Conservation (phyloP, 2,888 invertebrate genomes). For the Zootermopsis nevadensis region DNA sequence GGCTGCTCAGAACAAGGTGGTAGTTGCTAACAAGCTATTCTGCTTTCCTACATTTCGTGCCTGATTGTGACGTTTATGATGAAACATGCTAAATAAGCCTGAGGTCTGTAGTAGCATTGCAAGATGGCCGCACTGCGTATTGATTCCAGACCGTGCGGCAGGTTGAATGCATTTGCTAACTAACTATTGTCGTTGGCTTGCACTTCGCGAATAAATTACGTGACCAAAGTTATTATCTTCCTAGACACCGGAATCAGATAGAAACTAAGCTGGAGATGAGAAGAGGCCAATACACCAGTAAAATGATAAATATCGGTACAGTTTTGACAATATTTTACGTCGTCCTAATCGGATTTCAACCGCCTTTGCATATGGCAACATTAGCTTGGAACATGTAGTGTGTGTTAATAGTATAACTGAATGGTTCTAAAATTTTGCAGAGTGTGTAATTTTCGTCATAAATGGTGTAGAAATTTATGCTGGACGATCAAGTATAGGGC, state of each 20-base stretch:
- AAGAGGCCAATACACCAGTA: neutral
- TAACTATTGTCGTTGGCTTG: constrained; percentile 20
- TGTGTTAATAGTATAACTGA: too few species aligned
- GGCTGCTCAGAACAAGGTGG: too few species aligned
- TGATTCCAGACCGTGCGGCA: neutral
- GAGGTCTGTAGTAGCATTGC: neutral
- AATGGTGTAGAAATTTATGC: too few species aligned
- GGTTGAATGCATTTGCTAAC: constrained; percentile 15
- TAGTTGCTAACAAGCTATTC: too few species aligned
- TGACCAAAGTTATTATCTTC: constrained; percentile 16
- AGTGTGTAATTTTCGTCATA: too few species aligned
- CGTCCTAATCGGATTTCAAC: neutral
- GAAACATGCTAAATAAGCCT: constrained; percentile 4
- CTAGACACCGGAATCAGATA: constrained; percentile 5
- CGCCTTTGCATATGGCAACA: neutral
- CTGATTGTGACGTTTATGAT: neutral
- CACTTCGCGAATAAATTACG: constrained; percentile 1
- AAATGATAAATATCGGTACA: neutral
- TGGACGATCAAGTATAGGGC: too few species aligned
- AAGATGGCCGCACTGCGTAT: constrained; percentile 9
- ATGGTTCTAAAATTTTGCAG: too few species aligned
- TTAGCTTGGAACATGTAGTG: neutral
- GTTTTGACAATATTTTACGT: neutral
- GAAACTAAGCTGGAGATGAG: neutral
- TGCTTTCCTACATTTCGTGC: neutral